Base-by-base conservation (phyloP, 1,140 invertebrate species). In the Oreohelix idahoensis region DNA sequence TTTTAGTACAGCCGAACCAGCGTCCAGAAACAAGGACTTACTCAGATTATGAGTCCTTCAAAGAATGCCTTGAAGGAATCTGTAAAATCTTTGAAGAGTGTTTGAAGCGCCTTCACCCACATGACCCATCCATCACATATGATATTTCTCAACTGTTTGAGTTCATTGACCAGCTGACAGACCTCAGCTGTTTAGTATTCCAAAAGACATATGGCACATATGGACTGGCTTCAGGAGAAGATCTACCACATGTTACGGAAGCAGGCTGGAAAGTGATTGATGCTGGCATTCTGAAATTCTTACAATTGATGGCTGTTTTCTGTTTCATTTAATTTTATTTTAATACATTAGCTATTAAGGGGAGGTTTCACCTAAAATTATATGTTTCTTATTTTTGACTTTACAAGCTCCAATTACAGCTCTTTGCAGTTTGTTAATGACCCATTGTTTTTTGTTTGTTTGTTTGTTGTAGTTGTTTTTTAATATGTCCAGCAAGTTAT, bases 211-310 rank as follows among this genome's bases (percentile, higher is more conserved):
- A 81, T 75, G 88, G 88, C 11, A 98, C 97, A 0, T 99, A 99
- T 92, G 93, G 97, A 98, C 89, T 99, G 98, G 98, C 98, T 99
- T 49, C 99, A 99, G 93, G 98, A 99, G 91, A 99, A 99, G 92
- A 98, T 99, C 84, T 99, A 99, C 91, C 96, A 98, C 20, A 93
- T 99, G 85, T 93, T 99, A 83, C 95, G 97, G 89, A 95, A 97
- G 92, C 98, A 98, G 85, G 98, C 98, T 0, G 94, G 93, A n/a
- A 93, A 93, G 85, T 89, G 81, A 84, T 58, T 15, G 45, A 49
- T 17, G 8, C 45, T 17, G 45, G n/a, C n/a, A n/a, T n/a, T n/a
- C n/a, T n/a, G n/a, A n/a, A n/a, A n/a, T n/a, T n/a, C n/a, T n/a
- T n/a, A n/a, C n/a, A n/a, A n/a, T n/a, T n/a, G n/a, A n/a, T n/a